phyloP scores from a whole-genome alignment of 2,888 invertebrate genomes.

The Enchytraeus crypticus region DNA sequence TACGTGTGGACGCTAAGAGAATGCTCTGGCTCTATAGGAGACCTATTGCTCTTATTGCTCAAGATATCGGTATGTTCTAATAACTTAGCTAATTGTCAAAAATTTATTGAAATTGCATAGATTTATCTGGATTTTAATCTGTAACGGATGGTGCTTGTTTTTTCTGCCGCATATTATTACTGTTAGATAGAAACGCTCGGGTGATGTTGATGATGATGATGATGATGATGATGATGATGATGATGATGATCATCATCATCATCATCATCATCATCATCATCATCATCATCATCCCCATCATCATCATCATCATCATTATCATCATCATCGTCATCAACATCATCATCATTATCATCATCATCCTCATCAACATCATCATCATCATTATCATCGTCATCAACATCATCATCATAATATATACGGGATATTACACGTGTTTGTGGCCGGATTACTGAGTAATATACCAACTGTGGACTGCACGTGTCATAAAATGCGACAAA shows the following conservation, averaged over 20 bases:
- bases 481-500: too few species aligned
- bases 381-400: neutral
- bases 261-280: slow-evolving; percentile 4
- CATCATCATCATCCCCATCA: too few species aligned
- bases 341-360: too few species aligned
- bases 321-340: slow-evolving; percentile 2
- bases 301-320: slow-evolving; percentile 8
- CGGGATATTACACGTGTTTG: too few species aligned
- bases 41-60: slow-evolving; percentile 46
- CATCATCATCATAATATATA: neutral
- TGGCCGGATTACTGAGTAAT: too few species aligned
- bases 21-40: slow-evolving; percentile 49
- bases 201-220: neutral
- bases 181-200: too few species aligned
- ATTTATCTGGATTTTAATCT: too few species aligned
- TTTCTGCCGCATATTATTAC: too few species aligned
- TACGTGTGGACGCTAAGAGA: slow-evolving; percentile 48
- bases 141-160: too few species aligned
- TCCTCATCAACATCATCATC: too few species aligned
- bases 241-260: slow-evolving; percentile 1
- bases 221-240: neutral
- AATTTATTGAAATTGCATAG: neutral
- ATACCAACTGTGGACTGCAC: too few species aligned
- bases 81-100: neutral
- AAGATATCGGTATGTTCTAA: slow-evolving; percentile 46